A percentile compares a stretch with the other conserved stretches of the same genome.
Conservation (phyloP, 2,797 vertebrate species). For the Enteromius viviparus region DNA sequence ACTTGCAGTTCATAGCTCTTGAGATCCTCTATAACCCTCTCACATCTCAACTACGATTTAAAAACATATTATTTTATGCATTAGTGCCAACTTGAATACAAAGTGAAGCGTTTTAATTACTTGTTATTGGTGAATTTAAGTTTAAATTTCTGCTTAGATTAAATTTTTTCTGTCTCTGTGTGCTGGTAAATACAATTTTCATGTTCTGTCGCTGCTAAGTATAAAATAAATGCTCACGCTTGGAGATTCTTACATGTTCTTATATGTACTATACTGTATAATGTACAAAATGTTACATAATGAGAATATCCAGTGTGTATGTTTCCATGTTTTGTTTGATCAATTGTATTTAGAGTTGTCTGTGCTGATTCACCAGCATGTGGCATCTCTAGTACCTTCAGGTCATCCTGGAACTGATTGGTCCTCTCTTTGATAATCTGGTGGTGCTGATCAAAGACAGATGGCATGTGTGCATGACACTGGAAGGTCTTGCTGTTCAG, state of each 20-base stretch:
- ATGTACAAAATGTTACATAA: neutral
- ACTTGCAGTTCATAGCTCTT: conserved; percentile 80
- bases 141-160: neutral
- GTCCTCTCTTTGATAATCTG: conserved; percentile 81
- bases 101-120: neutral
- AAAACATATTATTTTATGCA: conserved; percentile 36
- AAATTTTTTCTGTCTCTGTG: neutral
- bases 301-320: conserved; percentile 1
- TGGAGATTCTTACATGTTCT: neutral
- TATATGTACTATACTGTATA: neutral
- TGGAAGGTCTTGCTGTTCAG: conserved; percentile 81
- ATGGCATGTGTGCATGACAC: conserved; percentile 84
- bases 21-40: conserved; percentile 83
- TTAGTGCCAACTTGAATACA: neutral
- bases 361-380: neutral
- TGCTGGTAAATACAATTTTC: neutral
- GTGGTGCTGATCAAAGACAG: conserved; percentile 81
- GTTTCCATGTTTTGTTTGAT: conserved; percentile 15
- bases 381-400: conserved; percentile 76
- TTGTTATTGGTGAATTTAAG: neutral
- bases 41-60: conserved; percentile 74
- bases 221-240: neutral
- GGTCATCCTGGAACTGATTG: conserved; percentile 79
- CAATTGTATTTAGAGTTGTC: neutral
- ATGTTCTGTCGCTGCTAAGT: neutral